phyloP scores from a whole-genome alignment of 2,797 vertebrate genomes.

The Molossus molossus region DNA sequence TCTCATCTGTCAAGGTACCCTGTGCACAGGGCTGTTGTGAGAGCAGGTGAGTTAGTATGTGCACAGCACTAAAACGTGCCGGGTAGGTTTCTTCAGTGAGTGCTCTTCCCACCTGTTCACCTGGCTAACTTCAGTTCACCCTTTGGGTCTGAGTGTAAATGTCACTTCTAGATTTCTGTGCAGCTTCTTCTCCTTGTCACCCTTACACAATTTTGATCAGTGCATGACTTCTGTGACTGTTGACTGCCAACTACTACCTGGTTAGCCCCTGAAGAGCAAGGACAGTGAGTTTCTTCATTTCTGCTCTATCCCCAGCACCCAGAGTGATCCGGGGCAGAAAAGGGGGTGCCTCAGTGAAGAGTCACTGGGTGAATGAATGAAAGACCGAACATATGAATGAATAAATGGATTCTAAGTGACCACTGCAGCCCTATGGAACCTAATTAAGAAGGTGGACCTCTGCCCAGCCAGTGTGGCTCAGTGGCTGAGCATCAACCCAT shows the following conservation, averaged over 20 bases:
- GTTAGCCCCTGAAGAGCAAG: not conserved
- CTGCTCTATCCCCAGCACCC: not conserved
- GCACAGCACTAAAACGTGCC: not conserved
- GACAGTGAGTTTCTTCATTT: not conserved
- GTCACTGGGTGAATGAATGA: not conserved
- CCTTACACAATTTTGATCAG: not conserved
- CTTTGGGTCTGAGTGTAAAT: not conserved
- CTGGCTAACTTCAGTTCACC: not conserved
- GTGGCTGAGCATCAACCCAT: too few species aligned
- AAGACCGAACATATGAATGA: not conserved
- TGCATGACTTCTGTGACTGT: not conserved
- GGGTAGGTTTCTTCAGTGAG: not conserved
- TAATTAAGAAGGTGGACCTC: not conserved
- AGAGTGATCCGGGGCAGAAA: not conserved
- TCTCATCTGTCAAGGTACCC: not conserved
- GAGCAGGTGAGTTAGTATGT: not conserved
- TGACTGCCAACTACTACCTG: not conserved
- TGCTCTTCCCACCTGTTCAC: not conserved
- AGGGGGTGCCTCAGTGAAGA: not conserved
- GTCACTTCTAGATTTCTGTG: not conserved
- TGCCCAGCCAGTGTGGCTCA: too few species aligned
- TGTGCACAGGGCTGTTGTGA: not conserved
- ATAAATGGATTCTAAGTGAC: not conserved
- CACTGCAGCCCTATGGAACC: not conserved
- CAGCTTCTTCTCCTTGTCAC: not conserved